Base-by-base conservation (phyloP, 2,888 invertebrate genomes). In the Lasioglossum pauxillum region DNA sequence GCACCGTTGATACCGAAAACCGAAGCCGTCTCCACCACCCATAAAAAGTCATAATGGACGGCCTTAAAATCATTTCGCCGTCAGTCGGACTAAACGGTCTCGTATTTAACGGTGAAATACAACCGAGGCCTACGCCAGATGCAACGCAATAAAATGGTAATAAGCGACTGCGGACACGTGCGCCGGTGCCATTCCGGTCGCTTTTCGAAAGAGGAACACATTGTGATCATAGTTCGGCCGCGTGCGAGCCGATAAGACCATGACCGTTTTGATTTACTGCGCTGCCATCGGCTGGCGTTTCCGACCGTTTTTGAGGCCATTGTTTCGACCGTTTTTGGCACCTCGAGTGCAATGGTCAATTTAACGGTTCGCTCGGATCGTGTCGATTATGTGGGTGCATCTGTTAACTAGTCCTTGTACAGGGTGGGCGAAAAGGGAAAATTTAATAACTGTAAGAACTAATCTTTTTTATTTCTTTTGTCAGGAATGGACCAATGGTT, bases 11-110 rank as follows among this genome's bases (percentile, higher is more conserved):
- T 23, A 72, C 86, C 71, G 79, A 82, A 85, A 85, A 81, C 81
- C 46, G 76, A 69, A 57, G 80, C 49, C 19, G 16, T 0, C 75
- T 64, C 78, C 79, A n/a, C 83, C 19, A 53, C 78, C 79, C 84
- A 82, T 89, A 89, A 90, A 89, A 46, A 46, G 41, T 10, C 85
- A 67, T 87, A 89, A 89, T 90, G 84, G 85, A 83, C 79, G 81
- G 49, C 64, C 85, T 87, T 87, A 83, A 89, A 89, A 84, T 87
- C 83, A 87, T 88, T 88, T 85, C 73, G 80, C 82, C 44, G 82
- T 69, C 76, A 75, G 60, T 35, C 38, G 38, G 64, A 14, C 49
- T 69, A 75, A 84, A 75, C 72, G 46, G 46, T 31, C 8, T 0
- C 80, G 75, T 78, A 75, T 85, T 83, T 87, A 90, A 88, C 80